Percentiles rank a stretch among this genome's conserved stretches.
Conservation (phyloP, 2,113 vertebrate species). For the Dipodomys stephensi region DNA sequence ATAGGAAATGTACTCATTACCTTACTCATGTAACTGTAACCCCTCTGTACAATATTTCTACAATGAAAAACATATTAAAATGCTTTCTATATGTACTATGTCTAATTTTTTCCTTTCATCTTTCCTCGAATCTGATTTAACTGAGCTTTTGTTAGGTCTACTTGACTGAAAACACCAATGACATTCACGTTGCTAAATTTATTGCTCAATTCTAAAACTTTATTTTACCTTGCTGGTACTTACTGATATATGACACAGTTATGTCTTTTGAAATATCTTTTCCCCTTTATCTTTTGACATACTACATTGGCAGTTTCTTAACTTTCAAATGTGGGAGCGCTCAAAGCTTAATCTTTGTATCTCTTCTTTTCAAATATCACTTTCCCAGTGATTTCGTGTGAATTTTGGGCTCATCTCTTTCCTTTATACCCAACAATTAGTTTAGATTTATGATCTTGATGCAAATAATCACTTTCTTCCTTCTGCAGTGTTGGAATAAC, state of each 20-base stretch:
- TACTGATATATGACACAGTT: not conserved
- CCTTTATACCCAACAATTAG: not conserved
- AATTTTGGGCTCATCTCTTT: not conserved
- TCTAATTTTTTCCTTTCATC: not conserved
- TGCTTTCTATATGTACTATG: not conserved
- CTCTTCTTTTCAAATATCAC: not conserved
- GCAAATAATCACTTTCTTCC: not conserved
- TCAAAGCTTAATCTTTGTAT: not conserved
- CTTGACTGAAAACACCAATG: not conserved
- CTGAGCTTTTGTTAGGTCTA: not conserved
- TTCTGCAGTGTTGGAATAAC: not conserved
- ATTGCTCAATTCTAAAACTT: not conserved
- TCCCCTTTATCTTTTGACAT: not conserved
- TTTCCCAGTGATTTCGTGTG: not conserved
- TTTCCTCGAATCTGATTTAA: constrained; percentile 20
- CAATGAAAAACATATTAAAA: not conserved
- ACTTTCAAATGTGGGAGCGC: not conserved
- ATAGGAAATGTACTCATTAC: too few relatives aligned
- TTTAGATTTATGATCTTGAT: not conserved
- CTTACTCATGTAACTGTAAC: too few relatives aligned
- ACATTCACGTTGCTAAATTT: not conserved
- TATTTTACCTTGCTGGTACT: not conserved
- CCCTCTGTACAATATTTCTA: too few relatives aligned
- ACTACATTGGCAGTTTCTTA: not conserved
- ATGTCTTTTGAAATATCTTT: not conserved